Conservation (phyloP, 2,888 invertebrate genomes). For the Lathronympha strigana region DNA sequence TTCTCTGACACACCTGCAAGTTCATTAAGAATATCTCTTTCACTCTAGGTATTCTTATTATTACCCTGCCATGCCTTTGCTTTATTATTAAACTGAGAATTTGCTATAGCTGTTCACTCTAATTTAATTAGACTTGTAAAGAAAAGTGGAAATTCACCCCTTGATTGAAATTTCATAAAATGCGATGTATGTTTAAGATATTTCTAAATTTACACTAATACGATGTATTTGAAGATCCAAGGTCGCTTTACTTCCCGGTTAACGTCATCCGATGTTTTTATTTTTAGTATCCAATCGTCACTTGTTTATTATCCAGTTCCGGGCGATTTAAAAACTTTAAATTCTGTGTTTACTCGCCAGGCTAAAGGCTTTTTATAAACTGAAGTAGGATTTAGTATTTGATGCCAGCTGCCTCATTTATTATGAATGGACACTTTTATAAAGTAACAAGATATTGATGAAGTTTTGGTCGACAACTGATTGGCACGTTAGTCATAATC, state of each 20-base stretch:
- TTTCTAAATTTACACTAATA: too few species aligned
- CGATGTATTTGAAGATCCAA: background rate
- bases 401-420: conserved; percentile 8
- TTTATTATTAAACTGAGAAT: too few species aligned
- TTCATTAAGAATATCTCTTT: too few species aligned
- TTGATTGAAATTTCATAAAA: too few species aligned
- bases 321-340: conserved; percentile 6
- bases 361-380: background rate
- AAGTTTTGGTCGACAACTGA: conserved; percentile 13
- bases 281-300: conserved; percentile 29
- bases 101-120: too few species aligned
- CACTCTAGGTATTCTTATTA: too few species aligned
- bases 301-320: conserved; percentile 31
- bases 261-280: conserved; percentile 17
- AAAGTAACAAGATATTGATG: conserved; percentile 23
- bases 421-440: conserved; percentile 32
- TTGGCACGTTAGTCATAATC: background rate
- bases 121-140: too few species aligned
- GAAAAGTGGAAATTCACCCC: too few species aligned
- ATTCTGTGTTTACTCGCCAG: background rate
- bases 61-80: too few species aligned
- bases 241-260: conserved; percentile 1
- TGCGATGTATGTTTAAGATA: background rate
- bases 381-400: background rate
- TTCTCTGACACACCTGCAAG: too few species aligned